Conservation (phyloP, 2,113 vertebrate genomes). For the Larimichthys polyactis region DNA sequence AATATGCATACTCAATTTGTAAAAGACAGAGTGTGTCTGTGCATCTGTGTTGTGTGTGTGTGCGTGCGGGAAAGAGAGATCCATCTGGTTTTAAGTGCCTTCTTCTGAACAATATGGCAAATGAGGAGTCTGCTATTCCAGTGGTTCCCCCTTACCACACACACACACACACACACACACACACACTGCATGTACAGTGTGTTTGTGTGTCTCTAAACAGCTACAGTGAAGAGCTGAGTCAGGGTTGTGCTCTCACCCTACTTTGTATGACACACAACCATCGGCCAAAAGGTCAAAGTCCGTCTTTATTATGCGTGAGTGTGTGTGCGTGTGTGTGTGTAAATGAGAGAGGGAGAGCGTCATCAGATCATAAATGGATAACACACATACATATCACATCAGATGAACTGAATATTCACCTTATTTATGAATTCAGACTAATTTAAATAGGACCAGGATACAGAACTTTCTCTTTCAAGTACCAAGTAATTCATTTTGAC, state of each 20-base stretch:
- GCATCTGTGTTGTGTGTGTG: neutral
- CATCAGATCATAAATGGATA: neutral
- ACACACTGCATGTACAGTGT: conserved; percentile 8
- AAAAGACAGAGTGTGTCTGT: conserved; percentile 9
- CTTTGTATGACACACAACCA: conserved; percentile 44
- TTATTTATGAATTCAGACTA: neutral
- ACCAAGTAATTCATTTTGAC: neutral
- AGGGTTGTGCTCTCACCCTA: conserved; percentile 47
- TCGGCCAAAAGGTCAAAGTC: conserved; percentile 40
- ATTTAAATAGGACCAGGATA: neutral
- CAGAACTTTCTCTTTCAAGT: neutral
- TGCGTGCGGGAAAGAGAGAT: neutral
- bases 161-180: neutral
- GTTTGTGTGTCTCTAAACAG: conserved; percentile 4
- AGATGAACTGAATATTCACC: neutral
- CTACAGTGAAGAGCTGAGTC: conserved; percentile 59
- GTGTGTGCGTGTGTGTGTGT: neutral
- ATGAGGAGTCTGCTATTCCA: conserved; percentile 27
- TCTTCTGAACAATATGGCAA: conserved; percentile 44
- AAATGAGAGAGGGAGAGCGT: neutral
- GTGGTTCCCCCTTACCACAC: neutral
- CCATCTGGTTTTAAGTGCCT: conserved; percentile 38
- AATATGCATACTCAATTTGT: conserved; percentile 64
- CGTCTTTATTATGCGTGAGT: conserved; percentile 2
- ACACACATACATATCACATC: neutral